Base-by-base conservation (phyloP, 2,113 vertebrate genomes). In the Microtus richardsoni region DNA sequence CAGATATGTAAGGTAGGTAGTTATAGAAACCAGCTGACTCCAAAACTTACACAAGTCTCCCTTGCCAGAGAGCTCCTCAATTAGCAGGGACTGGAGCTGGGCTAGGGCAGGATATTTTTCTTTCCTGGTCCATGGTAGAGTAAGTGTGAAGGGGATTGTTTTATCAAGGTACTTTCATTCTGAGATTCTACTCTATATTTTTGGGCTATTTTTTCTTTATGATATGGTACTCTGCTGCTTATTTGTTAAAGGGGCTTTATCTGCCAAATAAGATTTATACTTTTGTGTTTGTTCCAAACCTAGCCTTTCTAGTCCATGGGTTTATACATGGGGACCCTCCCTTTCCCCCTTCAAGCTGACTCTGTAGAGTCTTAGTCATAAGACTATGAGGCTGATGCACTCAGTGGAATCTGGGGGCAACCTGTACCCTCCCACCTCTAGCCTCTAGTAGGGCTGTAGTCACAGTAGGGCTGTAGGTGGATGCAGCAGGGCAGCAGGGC, bases 211-310 rank as follows among this genome's bases (percentile, higher is more conserved):
- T 36, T 87, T 87, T 70, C 64, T 70, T n/a, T 54, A 70, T 79
- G 39, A n/a, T 78, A 49, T 26, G 66, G 58, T 26, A 41, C 33
- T 71, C 24, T 70, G 52, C 14, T 80, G 39, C 75, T 44, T 49
- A 79, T 79, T 83, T 58, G 82, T 88, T 88, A 41, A 58, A 87
- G 87, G 54, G 44, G 5, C 41, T 89, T 92, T 52, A 54, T 79
- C 89, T 91, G 79, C 52, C 78, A 44, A 71, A 71, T 88, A 83
- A 92, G 39, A 3, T 86, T 91, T 77, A 36, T 66, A 83, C 33
- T 2, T 41, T 49, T 71, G 44, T 62, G 64, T 96, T 84, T 85
- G 8, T 94, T 89, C 86, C 82, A 92, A 90, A 74, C 54, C 44
- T 17, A 39, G 49, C 7, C 71, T 85, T 91, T 66, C 7, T n/a